A percentile compares a stretch with the other conserved stretches of the same genome.
phyloP scores from a whole-genome alignment of 2,113 vertebrate genomes.

The Meleagris gallopavo region DNA sequence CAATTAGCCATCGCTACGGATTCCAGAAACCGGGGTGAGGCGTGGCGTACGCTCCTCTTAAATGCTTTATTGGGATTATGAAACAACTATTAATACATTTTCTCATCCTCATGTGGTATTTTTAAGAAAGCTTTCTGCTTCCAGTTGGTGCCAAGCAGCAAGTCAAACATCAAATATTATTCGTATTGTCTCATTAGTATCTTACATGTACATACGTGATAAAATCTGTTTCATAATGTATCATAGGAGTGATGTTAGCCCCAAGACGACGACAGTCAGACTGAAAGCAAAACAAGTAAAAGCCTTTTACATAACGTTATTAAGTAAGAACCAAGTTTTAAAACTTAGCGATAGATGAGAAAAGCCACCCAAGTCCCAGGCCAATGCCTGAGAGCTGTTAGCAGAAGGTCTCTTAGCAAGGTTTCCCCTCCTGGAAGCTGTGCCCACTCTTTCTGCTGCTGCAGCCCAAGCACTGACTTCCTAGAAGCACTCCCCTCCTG shows the following conservation, averaged over 20 bases:
- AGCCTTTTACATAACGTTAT: neutral
- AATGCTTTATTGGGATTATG: conserved; percentile 23
- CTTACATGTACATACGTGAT: accelerated
- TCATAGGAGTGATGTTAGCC: neutral
- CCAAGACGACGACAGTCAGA: neutral
- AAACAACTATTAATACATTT: neutral
- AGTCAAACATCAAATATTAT: neutral
- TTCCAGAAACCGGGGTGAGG: conserved; percentile 53
- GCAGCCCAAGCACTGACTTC: neutral
- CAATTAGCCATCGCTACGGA: neutral
- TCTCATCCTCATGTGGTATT: conserved; percentile 15
- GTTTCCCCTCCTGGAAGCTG: neutral
- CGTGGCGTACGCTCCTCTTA: neutral
- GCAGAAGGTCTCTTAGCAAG: neutral
- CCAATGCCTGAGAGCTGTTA: neutral
- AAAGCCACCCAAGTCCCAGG: neutral
- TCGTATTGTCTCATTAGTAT: neutral
- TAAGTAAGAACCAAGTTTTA: neutral
- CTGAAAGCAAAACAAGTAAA: neutral
- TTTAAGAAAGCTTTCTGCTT: neutral
- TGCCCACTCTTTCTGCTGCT: accelerated
- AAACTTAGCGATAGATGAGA: neutral
- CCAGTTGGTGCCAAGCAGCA: conserved; percentile 25
- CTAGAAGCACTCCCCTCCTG: neutral
- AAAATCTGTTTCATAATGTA: neutral